phyloP scores from a whole-genome alignment of 2,888 invertebrate genomes.

The Tachystola acroxantha region DNA sequence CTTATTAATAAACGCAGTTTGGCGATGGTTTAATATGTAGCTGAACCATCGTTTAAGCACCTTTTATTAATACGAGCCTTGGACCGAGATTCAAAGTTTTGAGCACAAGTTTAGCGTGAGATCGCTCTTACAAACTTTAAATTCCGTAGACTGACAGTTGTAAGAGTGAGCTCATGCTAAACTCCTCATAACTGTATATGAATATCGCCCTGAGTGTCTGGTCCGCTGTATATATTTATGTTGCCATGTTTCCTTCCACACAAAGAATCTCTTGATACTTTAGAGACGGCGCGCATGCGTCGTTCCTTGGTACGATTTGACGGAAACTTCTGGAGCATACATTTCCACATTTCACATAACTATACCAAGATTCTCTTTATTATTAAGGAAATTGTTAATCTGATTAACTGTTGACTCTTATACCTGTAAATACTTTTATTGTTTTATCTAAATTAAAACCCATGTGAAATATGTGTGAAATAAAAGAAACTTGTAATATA shows the following conservation, averaged over 20 bases:
- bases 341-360: constrained; percentile 17
- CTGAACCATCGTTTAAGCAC: no score
- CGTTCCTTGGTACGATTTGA: background rate
- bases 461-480: constrained; percentile 75
- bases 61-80: no score
- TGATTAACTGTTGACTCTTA: constrained; percentile 64
- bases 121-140: no score
- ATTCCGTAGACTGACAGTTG: no score
- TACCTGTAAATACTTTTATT: constrained; percentile 70
- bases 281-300: background rate
- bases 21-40: no score
- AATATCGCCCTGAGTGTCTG: no score
- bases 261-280: constrained; percentile 25
- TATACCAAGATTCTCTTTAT: constrained; percentile 31
- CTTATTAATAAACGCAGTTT: no score
- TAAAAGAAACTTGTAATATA: constrained; percentile 73
- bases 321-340: constrained; percentile 15
- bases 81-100: no score
- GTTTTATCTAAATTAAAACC: constrained; percentile 60
- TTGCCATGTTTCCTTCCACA: constrained; percentile 21
- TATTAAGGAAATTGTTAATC: constrained; percentile 61
- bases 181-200: no score
- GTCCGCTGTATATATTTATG: no score
- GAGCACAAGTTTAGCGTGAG: no score
- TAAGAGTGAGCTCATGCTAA: no score